These are phyloP conservation scores for Phacellophora camtschatica DNA, from an alignment of 30 jellyfish, hydroid and myxozoan genomes.

Conservation along the genomic window DNA sequence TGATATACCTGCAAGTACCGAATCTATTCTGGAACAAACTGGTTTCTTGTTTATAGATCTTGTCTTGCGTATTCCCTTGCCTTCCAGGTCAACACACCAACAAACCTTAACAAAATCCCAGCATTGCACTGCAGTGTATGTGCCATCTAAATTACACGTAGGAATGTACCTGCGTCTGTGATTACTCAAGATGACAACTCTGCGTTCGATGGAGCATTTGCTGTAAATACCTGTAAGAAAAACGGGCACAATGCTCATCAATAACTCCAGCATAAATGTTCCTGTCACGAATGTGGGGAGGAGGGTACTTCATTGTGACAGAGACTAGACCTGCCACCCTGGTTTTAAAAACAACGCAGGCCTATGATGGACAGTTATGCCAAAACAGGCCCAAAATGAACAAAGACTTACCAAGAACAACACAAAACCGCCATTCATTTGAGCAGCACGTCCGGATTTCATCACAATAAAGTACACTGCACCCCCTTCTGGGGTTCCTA, in stretches of 20 bases:
- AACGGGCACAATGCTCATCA: not conserved
- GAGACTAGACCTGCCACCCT: too few relatives aligned
- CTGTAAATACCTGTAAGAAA: constrained; percentile 24
- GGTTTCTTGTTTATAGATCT: constrained; percentile 53
- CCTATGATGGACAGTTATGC: too few relatives aligned
- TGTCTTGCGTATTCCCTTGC: constrained; percentile 48
- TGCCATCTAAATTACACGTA: constrained; percentile 68
- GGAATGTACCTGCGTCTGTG: constrained; percentile 25
- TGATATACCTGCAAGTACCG: constrained; percentile 18
- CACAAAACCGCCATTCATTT: too few relatives aligned
- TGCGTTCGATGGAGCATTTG: constrained; percentile 37
- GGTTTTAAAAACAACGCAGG: too few relatives aligned
- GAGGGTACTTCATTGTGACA: too few relatives aligned
- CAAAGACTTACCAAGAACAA: too few relatives aligned
- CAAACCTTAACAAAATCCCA: constrained; percentile 73
- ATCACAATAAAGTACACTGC: too few relatives aligned
- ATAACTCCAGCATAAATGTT: too few relatives aligned
- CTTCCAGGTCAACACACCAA: constrained; percentile 88
- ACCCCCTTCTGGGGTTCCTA: too few relatives aligned
- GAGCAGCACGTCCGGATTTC: too few relatives aligned
- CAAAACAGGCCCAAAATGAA: too few relatives aligned
- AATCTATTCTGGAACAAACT: constrained; percentile 1
- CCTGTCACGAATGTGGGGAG: too few relatives aligned
- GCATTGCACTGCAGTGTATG: constrained; percentile 71
- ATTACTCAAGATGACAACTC: constrained; percentile 23